These are phyloP conservation scores for Papilio polyxenes DNA, from an alignment of 1,140 invertebrate species.

Conservation along the genomic window DNA sequence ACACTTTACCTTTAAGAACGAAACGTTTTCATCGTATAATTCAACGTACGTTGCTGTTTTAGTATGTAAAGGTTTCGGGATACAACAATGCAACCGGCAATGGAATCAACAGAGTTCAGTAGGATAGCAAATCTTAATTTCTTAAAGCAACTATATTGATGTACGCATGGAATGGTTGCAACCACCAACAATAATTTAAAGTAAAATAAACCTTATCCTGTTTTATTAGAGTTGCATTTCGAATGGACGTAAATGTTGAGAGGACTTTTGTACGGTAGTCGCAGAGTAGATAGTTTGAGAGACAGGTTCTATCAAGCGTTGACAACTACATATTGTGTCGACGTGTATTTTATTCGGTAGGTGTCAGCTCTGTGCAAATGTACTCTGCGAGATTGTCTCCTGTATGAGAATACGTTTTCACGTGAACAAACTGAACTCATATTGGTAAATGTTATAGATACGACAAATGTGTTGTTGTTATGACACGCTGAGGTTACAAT, in stretches of 20 bases:
- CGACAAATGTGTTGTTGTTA: conserved; percentile 24
- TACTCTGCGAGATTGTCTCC: conserved; percentile 62
- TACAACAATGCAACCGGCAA: conserved; percentile 7
- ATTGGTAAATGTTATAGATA: conserved; percentile 33
- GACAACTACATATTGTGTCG: conserved; percentile 76
- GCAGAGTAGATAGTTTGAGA: conserved; percentile 74
- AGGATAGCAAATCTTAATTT: conserved; percentile 25
- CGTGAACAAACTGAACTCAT: conserved; percentile 29
- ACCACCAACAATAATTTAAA: background rate
- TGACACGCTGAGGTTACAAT: background rate
- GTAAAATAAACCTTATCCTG: conserved; percentile 27
- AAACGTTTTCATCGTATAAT: background rate
- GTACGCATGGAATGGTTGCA: background rate
- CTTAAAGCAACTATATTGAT: conserved; percentile 25
- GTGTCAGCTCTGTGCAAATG: conserved; percentile 69
- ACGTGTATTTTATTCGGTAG: conserved; percentile 71
- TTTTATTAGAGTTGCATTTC: conserved; percentile 45
- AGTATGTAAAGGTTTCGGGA: background rate
- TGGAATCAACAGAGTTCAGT: conserved; percentile 29
- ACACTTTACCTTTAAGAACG: conserved; percentile 24
- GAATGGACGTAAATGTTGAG: background rate
- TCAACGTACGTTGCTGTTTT: conserved; percentile 44
- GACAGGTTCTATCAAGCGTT: conserved; percentile 77
- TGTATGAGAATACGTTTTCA: conserved; percentile 43
- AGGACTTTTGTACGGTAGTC: conserved; percentile 35